Conservation (phyloP, 2,797 vertebrate species). For the Myotis daubentonii region DNA sequence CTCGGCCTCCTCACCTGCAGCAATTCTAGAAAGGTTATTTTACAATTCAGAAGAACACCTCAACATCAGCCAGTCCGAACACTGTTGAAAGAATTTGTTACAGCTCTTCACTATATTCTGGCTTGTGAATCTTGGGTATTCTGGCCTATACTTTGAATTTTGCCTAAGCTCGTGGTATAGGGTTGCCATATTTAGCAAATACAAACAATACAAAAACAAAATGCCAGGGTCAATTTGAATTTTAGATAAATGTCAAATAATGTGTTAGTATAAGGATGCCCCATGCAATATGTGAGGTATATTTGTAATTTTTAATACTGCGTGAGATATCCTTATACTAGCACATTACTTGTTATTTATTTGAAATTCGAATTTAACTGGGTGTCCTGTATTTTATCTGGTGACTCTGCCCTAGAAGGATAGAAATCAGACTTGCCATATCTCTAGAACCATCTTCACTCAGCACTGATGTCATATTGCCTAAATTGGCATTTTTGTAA, state of each 20-base stretch:
- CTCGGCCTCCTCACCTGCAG: not conserved
- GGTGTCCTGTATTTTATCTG: not conserved
- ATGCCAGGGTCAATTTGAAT: conserved; percentile 33
- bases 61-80: not conserved
- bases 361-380: conserved; percentile 27
- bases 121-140: not conserved
- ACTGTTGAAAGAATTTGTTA: not conserved
- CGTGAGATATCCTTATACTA: not conserved
- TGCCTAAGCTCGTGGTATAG: not conserved
- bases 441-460: not conserved
- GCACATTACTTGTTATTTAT: not conserved
- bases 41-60: not conserved
- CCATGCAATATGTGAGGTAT: not conserved
- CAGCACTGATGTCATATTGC: not conserved
- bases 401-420: not conserved
- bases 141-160: not conserved
- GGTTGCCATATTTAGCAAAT: not conserved
- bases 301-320: not conserved
- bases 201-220: not conserved
- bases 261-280: not conserved
- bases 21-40: not conserved
- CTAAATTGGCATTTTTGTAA: not conserved
- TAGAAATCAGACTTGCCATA: not conserved
- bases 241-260: conserved; percentile 18
- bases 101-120: not conserved